A percentile compares a stretch with the other conserved stretches of the same genome.
phyloP scores from a whole-genome alignment of 92 coral and sea anemone genomes.

The Porites lobata region DNA sequence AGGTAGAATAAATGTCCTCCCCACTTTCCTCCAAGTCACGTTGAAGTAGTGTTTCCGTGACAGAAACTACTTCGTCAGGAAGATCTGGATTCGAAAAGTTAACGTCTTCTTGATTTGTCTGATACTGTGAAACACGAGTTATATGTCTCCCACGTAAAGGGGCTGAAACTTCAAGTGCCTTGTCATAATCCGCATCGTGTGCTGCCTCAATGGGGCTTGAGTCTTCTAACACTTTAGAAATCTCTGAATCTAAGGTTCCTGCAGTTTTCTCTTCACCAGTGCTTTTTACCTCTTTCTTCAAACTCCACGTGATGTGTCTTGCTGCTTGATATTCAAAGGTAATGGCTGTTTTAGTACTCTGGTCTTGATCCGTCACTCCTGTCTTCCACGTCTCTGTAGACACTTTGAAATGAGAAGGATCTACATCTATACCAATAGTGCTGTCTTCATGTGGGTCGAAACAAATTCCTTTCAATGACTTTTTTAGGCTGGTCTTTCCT shows the following conservation, averaged over 20 bases:
- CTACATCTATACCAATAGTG: too few species aligned
- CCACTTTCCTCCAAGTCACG: background rate
- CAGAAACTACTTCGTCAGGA: constrained; percentile 5
- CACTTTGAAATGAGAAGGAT: too few species aligned
- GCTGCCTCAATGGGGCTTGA: background rate
- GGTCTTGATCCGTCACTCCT: too few species aligned
- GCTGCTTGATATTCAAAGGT: too few species aligned
- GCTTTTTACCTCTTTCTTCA: background rate
- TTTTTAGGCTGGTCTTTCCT: too few species aligned
- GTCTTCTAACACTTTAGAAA: background rate
- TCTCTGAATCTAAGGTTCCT: background rate
- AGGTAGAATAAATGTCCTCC: background rate
- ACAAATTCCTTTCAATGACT: too few species aligned
- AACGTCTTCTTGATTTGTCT: background rate
- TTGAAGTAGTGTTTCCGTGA: background rate
- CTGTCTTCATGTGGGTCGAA: too few species aligned
- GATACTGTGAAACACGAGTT: background rate
- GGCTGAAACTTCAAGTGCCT: background rate
- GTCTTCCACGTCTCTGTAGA: too few species aligned
- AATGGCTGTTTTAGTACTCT: too few species aligned
- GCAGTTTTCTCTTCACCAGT: background rate
- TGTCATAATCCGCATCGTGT: background rate
- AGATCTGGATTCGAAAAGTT: background rate
- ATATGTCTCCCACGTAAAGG: background rate
- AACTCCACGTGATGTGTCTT: background rate